Evolutionary conservation across 2,113 vertebrate genomes (phyloP).

Genomic region (Athene noctua): DNA sequence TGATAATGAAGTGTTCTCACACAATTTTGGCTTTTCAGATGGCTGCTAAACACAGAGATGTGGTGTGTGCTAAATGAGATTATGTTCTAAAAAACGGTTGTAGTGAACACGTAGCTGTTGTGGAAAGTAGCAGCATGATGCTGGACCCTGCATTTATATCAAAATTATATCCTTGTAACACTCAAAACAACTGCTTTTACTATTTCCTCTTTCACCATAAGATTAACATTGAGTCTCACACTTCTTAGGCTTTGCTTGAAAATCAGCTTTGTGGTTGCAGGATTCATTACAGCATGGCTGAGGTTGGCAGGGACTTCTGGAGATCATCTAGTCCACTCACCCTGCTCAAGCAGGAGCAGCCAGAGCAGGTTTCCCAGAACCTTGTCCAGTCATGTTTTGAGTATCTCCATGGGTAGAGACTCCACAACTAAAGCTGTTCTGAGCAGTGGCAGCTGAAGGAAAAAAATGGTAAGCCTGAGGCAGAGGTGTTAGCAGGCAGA

Average conservation of each 20-base stretch:
- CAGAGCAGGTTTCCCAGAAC: background rate
- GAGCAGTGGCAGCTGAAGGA: background rate
- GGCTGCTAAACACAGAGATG: conserved; percentile 10
- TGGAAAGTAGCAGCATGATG: background rate
- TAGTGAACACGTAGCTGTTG: background rate
- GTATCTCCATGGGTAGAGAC: background rate
- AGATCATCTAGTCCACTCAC: background rate
- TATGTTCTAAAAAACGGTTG: background rate
- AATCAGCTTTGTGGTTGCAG: background rate
- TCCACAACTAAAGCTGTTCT: background rate
- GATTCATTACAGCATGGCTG: background rate
- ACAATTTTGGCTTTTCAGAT: conserved; percentile 22
- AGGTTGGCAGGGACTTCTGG: background rate
- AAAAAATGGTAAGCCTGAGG: background rate
- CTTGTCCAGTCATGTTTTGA: background rate
- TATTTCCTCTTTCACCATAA: background rate
- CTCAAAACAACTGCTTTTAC: background rate
- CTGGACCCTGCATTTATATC: background rate
- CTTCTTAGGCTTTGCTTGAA: background rate
- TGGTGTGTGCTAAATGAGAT: background rate
- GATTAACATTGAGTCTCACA: background rate
- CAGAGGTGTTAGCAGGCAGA: background rate
- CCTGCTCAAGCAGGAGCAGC: background rate
- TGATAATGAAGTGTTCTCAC: conserved; percentile 34
- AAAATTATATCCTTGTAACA: background rate